Conservation (phyloP, 23 tunicate species). For the Halocynthia aurantium region DNA sequence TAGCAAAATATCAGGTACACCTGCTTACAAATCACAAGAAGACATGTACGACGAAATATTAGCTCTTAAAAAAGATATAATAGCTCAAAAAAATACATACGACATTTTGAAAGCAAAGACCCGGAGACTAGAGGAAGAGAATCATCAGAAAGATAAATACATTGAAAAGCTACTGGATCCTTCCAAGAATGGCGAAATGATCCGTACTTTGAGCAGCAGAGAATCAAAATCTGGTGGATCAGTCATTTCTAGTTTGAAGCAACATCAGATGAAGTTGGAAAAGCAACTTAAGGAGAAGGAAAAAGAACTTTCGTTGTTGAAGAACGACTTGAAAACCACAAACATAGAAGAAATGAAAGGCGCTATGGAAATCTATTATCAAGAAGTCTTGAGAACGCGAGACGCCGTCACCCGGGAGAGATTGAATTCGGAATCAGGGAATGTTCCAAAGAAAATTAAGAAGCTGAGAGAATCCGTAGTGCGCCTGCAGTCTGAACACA, state of each 20-base stretch:
- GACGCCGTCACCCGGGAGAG: neutral
- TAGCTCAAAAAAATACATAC: constrained; percentile 31
- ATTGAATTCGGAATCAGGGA: constrained; percentile 1
- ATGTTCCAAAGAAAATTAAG: constrained; percentile 13
- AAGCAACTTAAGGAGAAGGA: constrained; percentile 42
- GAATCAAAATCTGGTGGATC: neutral
- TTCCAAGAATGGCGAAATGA: constrained; percentile 12
- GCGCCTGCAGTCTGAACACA: constrained; percentile 49
- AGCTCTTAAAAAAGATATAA: constrained; percentile 34
- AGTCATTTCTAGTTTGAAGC: constrained; percentile 27
- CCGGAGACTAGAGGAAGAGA: constrained; percentile 53
- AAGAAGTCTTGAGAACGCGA: constrained; percentile 28
- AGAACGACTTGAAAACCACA: constrained; percentile 26
- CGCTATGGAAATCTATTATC: constrained; percentile 36
- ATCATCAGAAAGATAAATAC: constrained; percentile 37
- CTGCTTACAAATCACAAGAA: constrained; percentile 58
- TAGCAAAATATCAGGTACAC: constrained; percentile 28
- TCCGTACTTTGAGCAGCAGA: constrained; percentile 9
- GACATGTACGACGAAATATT: constrained; percentile 68
- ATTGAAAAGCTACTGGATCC: constrained; percentile 42
- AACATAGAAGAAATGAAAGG: constrained; percentile 19
- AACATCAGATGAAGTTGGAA: constrained; percentile 29
- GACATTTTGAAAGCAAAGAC: constrained; percentile 50
- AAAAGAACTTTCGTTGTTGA: constrained; percentile 20
- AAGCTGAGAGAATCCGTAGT: constrained; percentile 37